These are phyloP conservation scores for Pectinophora gossypiella DNA, from an alignment of 1,140 invertebrate species.

Conservation along the genomic window DNA sequence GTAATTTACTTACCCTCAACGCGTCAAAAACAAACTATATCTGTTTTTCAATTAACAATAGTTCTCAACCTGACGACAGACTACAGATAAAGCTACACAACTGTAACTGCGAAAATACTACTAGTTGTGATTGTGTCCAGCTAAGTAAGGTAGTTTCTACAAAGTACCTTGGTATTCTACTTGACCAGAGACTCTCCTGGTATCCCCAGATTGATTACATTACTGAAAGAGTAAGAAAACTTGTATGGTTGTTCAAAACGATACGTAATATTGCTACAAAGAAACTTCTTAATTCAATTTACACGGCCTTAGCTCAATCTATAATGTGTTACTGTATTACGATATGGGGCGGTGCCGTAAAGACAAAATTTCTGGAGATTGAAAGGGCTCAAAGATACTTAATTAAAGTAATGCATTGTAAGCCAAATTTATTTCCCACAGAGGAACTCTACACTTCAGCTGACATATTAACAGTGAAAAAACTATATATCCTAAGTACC, in stretches of 20 bases:
- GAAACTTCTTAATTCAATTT: neutral
- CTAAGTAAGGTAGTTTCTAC: neutral
- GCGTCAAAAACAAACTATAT: neutral
- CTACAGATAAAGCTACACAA: neutral
- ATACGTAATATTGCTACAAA: neutral
- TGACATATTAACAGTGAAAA: too few relatives aligned
- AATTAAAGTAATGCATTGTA: constrained; percentile 5
- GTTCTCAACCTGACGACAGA: neutral
- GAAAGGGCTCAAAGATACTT: neutral
- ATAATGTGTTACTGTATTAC: constrained; percentile 3
- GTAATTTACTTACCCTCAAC: neutral
- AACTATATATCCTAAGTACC: too few relatives aligned
- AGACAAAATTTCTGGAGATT: neutral
- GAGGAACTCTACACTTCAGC: neutral
- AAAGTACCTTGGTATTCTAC: constrained; percentile 1
- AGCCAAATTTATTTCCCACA: constrained; percentile 1
- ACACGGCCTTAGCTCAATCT: constrained; percentile 1
- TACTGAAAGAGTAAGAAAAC: neutral
- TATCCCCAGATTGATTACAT: neutral
- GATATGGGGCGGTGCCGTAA: constrained; percentile 4
- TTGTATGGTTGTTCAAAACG: neutral
- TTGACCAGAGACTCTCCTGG: constrained; percentile 2
- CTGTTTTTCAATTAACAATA: neutral
- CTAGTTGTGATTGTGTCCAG: neutral
- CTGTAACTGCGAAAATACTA: neutral